Base-by-base conservation (phyloP, 2,888 invertebrate genomes). In the Sphaerophoria taeniata region DNA sequence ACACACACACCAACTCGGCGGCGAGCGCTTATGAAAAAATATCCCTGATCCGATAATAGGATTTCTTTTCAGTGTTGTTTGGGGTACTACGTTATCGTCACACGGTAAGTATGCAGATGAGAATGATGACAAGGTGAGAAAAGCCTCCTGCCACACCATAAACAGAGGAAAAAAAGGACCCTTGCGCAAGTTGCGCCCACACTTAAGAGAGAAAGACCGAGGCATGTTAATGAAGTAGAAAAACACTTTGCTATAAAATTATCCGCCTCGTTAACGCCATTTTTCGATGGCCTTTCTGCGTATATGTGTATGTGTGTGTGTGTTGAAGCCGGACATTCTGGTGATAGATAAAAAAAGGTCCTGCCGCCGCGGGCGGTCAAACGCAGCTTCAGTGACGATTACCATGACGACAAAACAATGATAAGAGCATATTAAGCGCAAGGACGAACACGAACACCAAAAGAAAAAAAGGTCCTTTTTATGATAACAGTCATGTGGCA, bases 161-260 rank as follows among this genome's bases (percentile, higher is more conserved):
- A 24, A 24, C 24, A 24, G 24, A 24, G 55, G 53, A 76, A 33
- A 34, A 55, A 82, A 74, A 63, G 51, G 70, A 73, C 73, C 43
- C 51, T 11, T 9, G 36, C 49, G 12, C 51, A 45, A 49, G 34
- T 47, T 63, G 85, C 76, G 74, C 12, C 24, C 60, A 3, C 14
- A 9, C 3, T 9, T 43, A 9, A 3, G 43, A 39, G 6, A 36
- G 39, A 60, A 31, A 9, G 33, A 49, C 58, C 51, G 36, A 12
- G 69, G 80, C 70, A 85, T 85, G 85, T 76, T 85, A 85, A 85
- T 85, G 85, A 85, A 85, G 85, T 85, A 85, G 85, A 85, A 85
- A 85, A 85, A 80, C 80, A 85, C 80, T 85, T 80, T 56, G 80
- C 85, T 76, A 85, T 85, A 85, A 85, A 85, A 85, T 85, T 85